phyloP scores from a whole-genome alignment of 2,888 invertebrate genomes.

The Morpho helenor region DNA sequence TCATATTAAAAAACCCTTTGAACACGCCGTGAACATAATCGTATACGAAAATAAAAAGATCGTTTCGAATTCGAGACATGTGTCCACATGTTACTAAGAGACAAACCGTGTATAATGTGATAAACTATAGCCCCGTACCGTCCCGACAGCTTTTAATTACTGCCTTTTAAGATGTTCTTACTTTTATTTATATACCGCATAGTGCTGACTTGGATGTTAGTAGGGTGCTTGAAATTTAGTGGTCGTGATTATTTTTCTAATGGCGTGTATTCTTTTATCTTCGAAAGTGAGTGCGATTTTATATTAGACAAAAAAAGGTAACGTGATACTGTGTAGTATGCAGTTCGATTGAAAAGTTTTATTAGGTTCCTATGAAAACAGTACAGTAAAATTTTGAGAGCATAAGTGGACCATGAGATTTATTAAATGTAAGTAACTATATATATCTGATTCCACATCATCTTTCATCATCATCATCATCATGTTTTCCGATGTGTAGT shows the following conservation, averaged over 20 bases:
- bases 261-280: constrained; percentile 21
- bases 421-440: too few relatives aligned
- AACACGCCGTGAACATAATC: constrained; percentile 65
- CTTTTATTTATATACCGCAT: constrained; percentile 24
- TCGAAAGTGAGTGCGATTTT: constrained; percentile 13
- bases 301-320: background rate
- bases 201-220: constrained; percentile 22
- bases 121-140: constrained; percentile 45
- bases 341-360: too few relatives aligned
- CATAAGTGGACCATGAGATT: too few relatives aligned
- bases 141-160: constrained; percentile 40
- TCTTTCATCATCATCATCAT: too few relatives aligned
- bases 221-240: constrained; percentile 20
- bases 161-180: constrained; percentile 25
- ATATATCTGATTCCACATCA: too few relatives aligned
- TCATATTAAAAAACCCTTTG: constrained; percentile 74
- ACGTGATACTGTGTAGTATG: too few relatives aligned
- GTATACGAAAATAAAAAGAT: constrained; percentile 64
- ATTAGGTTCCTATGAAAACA: background rate
- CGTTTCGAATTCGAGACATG: constrained; percentile 64
- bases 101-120: constrained; percentile 68
- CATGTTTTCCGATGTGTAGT: too few relatives aligned
- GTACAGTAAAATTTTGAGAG: too few relatives aligned
- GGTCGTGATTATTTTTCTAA: constrained; percentile 23
- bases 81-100: constrained; percentile 66